A percentile compares a stretch with the other conserved stretches of the same genome.
phyloP scores from a whole-genome alignment of 30 jellyfish, hydroid and myxozoan genomes.

The Hydra vulgaris region DNA sequence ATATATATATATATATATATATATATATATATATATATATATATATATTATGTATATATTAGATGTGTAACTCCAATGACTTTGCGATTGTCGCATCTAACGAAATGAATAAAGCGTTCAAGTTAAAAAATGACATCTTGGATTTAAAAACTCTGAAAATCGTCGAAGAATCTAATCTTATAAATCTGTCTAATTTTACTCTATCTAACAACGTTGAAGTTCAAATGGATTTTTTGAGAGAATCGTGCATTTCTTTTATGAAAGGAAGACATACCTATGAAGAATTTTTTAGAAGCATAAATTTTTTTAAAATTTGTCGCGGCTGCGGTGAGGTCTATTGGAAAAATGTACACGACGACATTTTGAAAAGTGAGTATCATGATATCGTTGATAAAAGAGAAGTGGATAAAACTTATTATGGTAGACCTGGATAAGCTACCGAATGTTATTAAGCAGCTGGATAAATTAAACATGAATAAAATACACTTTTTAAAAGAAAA shows the following conservation, averaged over 20 bases:
- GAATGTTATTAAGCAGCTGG: no score
- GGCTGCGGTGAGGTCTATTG: slow-evolving; percentile 71
- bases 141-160: slow-evolving; percentile 31
- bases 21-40: no score
- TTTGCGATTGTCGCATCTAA: slow-evolving; percentile 33
- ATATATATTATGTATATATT: neutral
- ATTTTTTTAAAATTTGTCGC: slow-evolving; percentile 39
- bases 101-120: slow-evolving; percentile 46
- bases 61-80: slow-evolving; percentile 55
- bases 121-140: slow-evolving; percentile 36
- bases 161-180: slow-evolving; percentile 18
- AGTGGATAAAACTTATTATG: slow-evolving; percentile 10
- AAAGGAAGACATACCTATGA: neutral
- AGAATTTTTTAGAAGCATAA: slow-evolving; percentile 37
- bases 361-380: slow-evolving; percentile 30
- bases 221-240: slow-evolving; percentile 48
- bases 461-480: no score
- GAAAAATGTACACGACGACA: slow-evolving; percentile 62
- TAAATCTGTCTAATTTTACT: slow-evolving; percentile 40
- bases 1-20: no score
- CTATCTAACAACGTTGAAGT: slow-evolving; percentile 35
- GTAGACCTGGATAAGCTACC: slow-evolving; percentile 20
- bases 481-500: no score
- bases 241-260: neutral
- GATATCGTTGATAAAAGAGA: slow-evolving; percentile 36